phyloP scores from a whole-genome alignment of 2,113 vertebrate genomes.

The Talpa occidentalis region DNA sequence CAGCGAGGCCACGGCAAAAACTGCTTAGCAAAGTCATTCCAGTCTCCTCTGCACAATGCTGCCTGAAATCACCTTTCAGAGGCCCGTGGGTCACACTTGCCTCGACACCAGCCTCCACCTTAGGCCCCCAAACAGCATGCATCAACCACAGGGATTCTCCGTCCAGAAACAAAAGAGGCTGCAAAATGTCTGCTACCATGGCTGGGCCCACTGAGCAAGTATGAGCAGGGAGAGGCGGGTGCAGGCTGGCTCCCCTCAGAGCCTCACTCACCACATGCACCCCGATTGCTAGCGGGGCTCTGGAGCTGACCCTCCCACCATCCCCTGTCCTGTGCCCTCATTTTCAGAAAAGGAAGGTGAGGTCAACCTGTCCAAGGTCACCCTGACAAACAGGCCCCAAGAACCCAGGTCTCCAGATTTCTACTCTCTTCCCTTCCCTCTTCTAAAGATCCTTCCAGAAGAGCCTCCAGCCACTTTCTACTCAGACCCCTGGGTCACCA shows the following conservation, averaged over 20 bases:
- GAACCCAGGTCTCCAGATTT: not conserved
- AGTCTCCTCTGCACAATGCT: not conserved
- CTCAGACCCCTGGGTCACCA: not conserved
- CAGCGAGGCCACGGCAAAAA: not conserved
- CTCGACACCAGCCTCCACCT: not conserved
- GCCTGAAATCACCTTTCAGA: not conserved
- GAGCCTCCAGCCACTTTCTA: too few species aligned
- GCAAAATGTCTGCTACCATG: not conserved
- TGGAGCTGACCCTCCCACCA: not conserved
- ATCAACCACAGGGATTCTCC: conserved; percentile 3
- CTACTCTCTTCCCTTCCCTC: not conserved
- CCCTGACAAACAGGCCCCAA: not conserved
- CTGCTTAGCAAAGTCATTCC: not conserved
- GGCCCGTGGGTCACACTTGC: not conserved
- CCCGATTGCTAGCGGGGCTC: not conserved
- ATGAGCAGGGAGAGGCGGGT: rapidly evolving
- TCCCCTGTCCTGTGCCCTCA: not conserved
- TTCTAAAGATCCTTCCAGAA: not conserved
- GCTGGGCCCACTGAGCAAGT: not conserved
- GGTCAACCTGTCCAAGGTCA: not conserved
- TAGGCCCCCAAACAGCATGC: not conserved
- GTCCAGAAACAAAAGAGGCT: not conserved
- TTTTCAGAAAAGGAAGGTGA: not conserved
- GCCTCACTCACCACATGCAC: not conserved
- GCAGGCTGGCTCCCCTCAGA: rapidly evolving